Conservation (phyloP, 2,888 invertebrate species). For the Nesidiocoris tenuis region DNA sequence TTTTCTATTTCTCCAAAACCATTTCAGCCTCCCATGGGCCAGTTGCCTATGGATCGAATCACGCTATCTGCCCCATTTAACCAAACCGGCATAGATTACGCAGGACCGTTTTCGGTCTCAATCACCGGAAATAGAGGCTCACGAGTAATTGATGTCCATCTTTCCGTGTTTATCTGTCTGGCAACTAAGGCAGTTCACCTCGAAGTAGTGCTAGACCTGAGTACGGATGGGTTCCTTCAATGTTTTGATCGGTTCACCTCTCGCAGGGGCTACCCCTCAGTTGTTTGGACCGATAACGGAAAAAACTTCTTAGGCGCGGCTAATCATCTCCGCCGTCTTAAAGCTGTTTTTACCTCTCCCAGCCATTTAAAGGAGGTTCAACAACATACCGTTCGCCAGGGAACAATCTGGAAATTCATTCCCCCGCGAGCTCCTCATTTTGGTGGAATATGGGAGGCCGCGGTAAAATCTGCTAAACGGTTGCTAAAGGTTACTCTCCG, state of each 20-base stretch:
- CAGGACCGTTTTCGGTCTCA: slow-evolving; percentile 14
- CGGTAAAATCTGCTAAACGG: not conserved
- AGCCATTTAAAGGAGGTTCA: not conserved
- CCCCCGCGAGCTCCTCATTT: not conserved
- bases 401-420: no score
- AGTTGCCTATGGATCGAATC: slow-evolving; percentile 16
- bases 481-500: no score
- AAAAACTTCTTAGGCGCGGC: not conserved
- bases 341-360: not conserved
- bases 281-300: not conserved
- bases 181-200: slow-evolving; percentile 6
- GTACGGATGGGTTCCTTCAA: no score
- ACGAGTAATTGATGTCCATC: not conserved
- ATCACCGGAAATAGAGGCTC: not conserved
- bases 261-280: not conserved
- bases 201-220: not conserved
- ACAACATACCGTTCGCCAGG: no score
- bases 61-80: not conserved
- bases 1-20: slow-evolving; percentile 16
- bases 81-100: slow-evolving; percentile 15
- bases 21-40: slow-evolving; percentile 17
- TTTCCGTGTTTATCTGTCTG: slow-evolving; percentile 1
- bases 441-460: not conserved
- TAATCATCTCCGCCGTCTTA: not conserved
- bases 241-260: no score